A percentile compares a stretch with the other conserved stretches of the same genome.
phyloP scores from a whole-genome alignment of 2,888 invertebrate genomes.

The Callimorpha dominula region DNA sequence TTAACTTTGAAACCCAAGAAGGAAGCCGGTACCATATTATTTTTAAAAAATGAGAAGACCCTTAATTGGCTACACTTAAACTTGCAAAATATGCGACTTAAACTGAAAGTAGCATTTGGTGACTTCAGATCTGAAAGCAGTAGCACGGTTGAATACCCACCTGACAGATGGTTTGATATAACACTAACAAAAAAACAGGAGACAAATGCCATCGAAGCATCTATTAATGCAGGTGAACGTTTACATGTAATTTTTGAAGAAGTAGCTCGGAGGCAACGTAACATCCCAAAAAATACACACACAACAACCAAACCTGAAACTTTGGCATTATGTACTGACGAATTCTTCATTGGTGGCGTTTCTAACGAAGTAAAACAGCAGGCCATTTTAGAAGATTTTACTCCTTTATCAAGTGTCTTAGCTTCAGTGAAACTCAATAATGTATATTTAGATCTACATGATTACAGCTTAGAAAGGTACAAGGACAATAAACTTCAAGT shows the following conservation, averaged over 20 bases:
- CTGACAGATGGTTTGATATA: constrained; percentile 78
- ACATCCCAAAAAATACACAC: constrained; percentile 9
- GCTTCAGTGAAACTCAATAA: constrained; percentile 70
- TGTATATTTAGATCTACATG: constrained; percentile 67
- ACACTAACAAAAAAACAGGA: constrained; percentile 67
- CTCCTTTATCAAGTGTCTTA: constrained; percentile 66
- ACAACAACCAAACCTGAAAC: not conserved
- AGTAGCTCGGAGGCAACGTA: constrained; percentile 36
- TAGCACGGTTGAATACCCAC: constrained; percentile 69
- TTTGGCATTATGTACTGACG: constrained; percentile 66
- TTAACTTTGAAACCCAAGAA: constrained; percentile 73
- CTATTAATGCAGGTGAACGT: constrained; percentile 74
- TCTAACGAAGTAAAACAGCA: constrained; percentile 58
- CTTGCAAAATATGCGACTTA: constrained; percentile 75
- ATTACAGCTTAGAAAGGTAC: constrained; percentile 65
- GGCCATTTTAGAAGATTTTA: constrained; percentile 58
- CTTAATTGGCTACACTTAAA: constrained; percentile 69
- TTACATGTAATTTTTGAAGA: constrained; percentile 67
- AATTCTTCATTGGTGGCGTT: constrained; percentile 74
- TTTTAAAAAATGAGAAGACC: constrained; percentile 60
- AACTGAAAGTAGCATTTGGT: constrained; percentile 66
- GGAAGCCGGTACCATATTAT: constrained; percentile 72
- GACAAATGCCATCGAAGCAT: constrained; percentile 73
- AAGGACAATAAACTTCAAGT: constrained; percentile 69
- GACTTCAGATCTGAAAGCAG: constrained; percentile 68